phyloP scores from a whole-genome alignment of 2,888 invertebrate species.

The Baccha elongata region DNA sequence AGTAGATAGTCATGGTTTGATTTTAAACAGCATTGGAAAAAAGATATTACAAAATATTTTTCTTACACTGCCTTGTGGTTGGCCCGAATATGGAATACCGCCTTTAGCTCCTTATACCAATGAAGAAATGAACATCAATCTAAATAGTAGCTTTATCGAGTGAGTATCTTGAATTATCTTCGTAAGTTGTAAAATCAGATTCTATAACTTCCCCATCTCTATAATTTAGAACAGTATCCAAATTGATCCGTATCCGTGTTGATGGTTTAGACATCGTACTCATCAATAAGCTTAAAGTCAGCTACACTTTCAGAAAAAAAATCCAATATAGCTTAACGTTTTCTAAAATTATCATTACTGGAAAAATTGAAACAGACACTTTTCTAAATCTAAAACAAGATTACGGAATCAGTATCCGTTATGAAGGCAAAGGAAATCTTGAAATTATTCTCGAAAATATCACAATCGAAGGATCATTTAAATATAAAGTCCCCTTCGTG shows the following conservation, averaged over 20 bases:
- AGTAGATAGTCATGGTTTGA: too few species aligned
- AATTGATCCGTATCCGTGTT: conserved; percentile 79
- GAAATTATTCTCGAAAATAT: conserved; percentile 77
- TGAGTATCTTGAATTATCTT: too few species aligned
- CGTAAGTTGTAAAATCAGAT: too few species aligned
- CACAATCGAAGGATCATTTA: conserved; percentile 78
- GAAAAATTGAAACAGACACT: conserved; percentile 74
- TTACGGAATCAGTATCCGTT: conserved; percentile 77
- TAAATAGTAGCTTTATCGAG: too few species aligned
- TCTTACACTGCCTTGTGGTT: too few species aligned
- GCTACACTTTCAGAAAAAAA: conserved; percentile 78
- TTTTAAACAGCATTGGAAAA: too few species aligned
- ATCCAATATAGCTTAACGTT: conserved; percentile 78
- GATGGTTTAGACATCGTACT: conserved; percentile 78
- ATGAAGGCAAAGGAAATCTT: conserved; percentile 78
- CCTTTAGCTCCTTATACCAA: too few species aligned
- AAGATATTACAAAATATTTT: too few species aligned
- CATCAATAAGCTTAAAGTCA: conserved; percentile 78
- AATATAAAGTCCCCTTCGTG: conserved; percentile 79
- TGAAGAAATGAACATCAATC: too few species aligned
- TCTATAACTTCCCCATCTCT: too few species aligned
- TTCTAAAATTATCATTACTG: conserved; percentile 75
- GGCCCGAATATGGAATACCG: too few species aligned
- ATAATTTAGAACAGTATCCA: conserved; percentile 74
- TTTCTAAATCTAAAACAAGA: neutral